A percentile compares a stretch with the other conserved stretches of the same genome.
These are phyloP conservation scores for Monomorium pharaonis DNA, from an alignment of 1,140 invertebrate species.

Conservation along the genomic window DNA sequence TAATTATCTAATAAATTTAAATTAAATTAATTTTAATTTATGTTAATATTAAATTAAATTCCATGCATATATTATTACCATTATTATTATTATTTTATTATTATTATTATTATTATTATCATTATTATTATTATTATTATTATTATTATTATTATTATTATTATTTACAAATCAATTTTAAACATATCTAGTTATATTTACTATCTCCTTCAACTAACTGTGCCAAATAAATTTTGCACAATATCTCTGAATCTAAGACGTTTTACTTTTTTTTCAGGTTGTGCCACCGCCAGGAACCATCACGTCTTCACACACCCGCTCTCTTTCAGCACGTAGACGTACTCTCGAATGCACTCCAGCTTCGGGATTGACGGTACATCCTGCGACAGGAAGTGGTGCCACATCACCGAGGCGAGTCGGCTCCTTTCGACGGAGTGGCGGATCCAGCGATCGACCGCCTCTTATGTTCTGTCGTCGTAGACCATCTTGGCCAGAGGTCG, in stretches of 20 bases:
- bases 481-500: slow-evolving; percentile 93
- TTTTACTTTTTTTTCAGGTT: slow-evolving; percentile 74
- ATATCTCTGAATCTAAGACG: neutral
- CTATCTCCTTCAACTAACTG: neutral
- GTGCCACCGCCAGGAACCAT: slow-evolving; percentile 88
- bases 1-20: no score
- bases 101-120: no score
- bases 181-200: neutral
- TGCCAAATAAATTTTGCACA: neutral
- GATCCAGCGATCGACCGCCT: slow-evolving; percentile 87
- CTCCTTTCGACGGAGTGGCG: slow-evolving; percentile 78
- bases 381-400: slow-evolving; percentile 78
- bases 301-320: slow-evolving; percentile 77
- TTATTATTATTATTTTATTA: neutral
- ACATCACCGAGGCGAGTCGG: slow-evolving; percentile 73
- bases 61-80: neutral
- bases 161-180: no score
- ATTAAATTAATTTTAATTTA: slow-evolving; percentile 3
- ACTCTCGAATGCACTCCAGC: slow-evolving; percentile 78
- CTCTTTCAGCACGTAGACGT: slow-evolving; percentile 76
- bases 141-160: neutral
- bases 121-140: neutral
- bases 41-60: neutral
- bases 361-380: slow-evolving; percentile 83
- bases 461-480: slow-evolving; percentile 90